A percentile compares a stretch with the other conserved stretches of the same genome.
Conservation (phyloP, 2,888 invertebrate genomes). For the Hololepta plana region DNA sequence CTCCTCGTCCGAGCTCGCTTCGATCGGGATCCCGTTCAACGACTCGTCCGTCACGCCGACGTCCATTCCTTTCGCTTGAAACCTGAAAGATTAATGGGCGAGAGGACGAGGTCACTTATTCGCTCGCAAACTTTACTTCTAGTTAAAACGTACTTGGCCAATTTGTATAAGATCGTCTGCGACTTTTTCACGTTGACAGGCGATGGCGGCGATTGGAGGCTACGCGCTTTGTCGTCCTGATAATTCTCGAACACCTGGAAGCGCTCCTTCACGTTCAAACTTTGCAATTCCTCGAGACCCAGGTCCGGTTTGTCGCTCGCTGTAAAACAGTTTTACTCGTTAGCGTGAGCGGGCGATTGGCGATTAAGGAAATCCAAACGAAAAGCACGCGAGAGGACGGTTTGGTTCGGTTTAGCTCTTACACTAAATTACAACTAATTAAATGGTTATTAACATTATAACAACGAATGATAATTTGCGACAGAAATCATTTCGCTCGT, state of each 20-base stretch:
- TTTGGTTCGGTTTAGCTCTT: not conserved
- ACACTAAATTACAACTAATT: too few species aligned
- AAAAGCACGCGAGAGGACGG: not conserved
- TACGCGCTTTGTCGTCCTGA: conserved; percentile 28
- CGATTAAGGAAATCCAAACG: not conserved
- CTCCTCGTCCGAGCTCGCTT: conserved; percentile 49
- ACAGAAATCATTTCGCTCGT: too few species aligned
- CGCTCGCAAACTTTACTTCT: conserved; percentile 2
- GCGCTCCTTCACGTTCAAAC: conserved; percentile 66
- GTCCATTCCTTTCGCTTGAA: conserved; percentile 70
- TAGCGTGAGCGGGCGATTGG: not conserved
- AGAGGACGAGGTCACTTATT: too few species aligned
- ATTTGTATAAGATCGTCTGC: conserved; percentile 58
- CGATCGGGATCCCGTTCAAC: conserved; percentile 53
- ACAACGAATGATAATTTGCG: too few species aligned
- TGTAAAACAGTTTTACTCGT: too few species aligned
- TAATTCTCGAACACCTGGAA: conserved; percentile 67
- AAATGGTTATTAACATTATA: too few species aligned
- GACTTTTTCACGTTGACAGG: conserved; percentile 43
- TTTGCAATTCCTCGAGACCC: conserved; percentile 64
- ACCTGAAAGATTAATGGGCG: too few species aligned
- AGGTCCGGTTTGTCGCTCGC: conserved; percentile 76
- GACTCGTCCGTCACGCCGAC: conserved; percentile 60
- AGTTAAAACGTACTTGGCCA: conserved; percentile 46
- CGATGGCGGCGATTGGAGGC: conserved; percentile 28